Conservation (phyloP, 2,113 vertebrate species). For the Callaeas wilsoni region DNA sequence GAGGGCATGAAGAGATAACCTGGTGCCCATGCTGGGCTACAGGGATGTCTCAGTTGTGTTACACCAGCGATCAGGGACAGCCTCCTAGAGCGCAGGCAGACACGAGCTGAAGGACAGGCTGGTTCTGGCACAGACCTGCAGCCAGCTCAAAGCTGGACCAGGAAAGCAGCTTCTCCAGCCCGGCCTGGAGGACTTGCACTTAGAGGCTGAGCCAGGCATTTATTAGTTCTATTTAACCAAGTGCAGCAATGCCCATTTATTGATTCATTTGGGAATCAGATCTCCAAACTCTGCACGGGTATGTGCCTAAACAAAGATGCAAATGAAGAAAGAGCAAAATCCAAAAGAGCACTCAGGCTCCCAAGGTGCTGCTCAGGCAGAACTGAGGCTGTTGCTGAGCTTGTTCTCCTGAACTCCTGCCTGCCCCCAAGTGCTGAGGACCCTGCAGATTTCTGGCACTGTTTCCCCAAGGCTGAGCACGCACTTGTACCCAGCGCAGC, state of each 20-base stretch:
- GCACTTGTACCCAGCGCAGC: background rate
- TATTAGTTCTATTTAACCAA: background rate
- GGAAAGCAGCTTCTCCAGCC: background rate
- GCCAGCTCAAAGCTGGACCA: background rate
- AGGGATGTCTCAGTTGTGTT: accelerated
- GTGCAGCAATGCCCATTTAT: background rate
- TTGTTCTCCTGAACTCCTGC: background rate
- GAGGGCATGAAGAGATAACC: background rate
- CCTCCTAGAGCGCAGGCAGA: accelerated
- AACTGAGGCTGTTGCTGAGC: background rate
- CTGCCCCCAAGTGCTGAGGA: background rate
- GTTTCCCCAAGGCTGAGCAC: background rate
- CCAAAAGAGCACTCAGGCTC: background rate
- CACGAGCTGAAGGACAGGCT: background rate
- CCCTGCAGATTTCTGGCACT: background rate
- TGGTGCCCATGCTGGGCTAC: background rate
- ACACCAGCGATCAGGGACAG: accelerated
- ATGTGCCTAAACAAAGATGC: background rate
- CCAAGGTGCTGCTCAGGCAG: background rate
- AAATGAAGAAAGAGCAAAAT: background rate
- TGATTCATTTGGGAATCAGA: background rate
- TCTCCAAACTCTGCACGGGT: background rate
- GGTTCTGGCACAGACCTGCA: background rate
- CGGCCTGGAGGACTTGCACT: background rate
- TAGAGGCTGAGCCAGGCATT: background rate